phyloP scores from a whole-genome alignment of 1,140 invertebrate species.

The Lepidurus arcticus region DNA sequence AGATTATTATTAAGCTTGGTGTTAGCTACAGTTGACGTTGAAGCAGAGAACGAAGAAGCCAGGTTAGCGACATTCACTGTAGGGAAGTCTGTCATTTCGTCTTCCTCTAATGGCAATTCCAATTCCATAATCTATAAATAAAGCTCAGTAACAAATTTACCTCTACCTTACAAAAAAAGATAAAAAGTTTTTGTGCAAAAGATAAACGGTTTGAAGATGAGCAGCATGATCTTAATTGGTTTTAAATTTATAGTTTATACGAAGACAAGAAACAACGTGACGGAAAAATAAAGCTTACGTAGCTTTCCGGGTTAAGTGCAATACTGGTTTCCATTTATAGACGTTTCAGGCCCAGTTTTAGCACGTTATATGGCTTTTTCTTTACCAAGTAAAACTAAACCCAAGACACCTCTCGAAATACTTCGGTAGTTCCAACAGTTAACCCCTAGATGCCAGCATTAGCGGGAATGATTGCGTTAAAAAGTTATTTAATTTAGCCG shows the following conservation, averaged over 20 bases:
- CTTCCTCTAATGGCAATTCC: constrained; percentile 1
- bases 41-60: background rate
- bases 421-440: background rate
- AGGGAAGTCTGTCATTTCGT: background rate
- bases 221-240: too few relatives aligned
- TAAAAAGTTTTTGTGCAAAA: too few relatives aligned
- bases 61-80: background rate
- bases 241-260: too few relatives aligned
- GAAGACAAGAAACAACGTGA: too few relatives aligned
- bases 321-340: constrained; percentile 19
- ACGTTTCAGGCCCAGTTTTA: constrained; percentile 8
- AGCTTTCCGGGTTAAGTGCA: background rate
- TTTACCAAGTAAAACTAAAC: background rate
- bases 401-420: background rate
- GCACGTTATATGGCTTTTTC: background rate
- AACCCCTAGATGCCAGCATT: background rate
- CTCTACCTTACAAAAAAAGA: too few relatives aligned
- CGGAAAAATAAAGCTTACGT: background rate
- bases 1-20: background rate
- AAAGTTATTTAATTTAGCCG: background rate
- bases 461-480: too few relatives aligned
- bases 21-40: background rate
- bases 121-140: constrained; percentile 1
- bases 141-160: too few relatives aligned
- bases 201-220: too few relatives aligned